Percentiles rank a stretch among this genome's conserved stretches.
phyloP scores from a whole-genome alignment of 2,797 vertebrate genomes.

The Limnodromus scolopaceus region DNA sequence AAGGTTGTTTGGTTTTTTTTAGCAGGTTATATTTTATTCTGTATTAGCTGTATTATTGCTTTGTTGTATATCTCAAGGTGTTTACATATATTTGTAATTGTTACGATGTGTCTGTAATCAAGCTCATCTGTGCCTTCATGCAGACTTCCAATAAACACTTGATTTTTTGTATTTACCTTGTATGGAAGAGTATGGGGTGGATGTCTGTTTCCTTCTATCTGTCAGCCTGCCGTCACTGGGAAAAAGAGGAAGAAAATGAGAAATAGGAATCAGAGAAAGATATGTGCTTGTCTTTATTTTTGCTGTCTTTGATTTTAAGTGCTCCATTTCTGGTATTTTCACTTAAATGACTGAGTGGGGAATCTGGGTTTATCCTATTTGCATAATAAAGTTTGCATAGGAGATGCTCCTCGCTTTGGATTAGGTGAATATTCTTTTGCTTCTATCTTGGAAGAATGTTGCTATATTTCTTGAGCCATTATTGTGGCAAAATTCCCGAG shows the following conservation, averaged over 20 bases:
- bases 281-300: background rate
- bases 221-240: background rate
- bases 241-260: background rate
- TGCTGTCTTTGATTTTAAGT: background rate
- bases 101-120: constrained; percentile 59
- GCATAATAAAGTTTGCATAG: background rate
- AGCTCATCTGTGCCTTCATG: constrained; percentile 70
- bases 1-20: background rate
- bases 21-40: constrained; percentile 43
- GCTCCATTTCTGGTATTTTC: background rate
- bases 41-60: constrained; percentile 60
- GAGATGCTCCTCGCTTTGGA: background rate
- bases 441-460: background rate
- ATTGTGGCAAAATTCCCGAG: background rate
- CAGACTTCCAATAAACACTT: constrained; percentile 67
- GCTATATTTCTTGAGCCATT: background rate
- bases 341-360: background rate
- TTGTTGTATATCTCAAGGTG: constrained; percentile 56
- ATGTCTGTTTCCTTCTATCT: background rate
- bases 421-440: background rate
- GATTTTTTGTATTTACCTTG: constrained; percentile 56
- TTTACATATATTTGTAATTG: constrained; percentile 68
- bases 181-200: constrained; percentile 21
- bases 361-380: background rate
- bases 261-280: background rate